A percentile compares a stretch with the other conserved stretches of the same genome.
These are phyloP conservation scores for Lophura nycthemera DNA, from an alignment of 2,113 vertebrate genomes.

Conservation along the genomic window DNA sequence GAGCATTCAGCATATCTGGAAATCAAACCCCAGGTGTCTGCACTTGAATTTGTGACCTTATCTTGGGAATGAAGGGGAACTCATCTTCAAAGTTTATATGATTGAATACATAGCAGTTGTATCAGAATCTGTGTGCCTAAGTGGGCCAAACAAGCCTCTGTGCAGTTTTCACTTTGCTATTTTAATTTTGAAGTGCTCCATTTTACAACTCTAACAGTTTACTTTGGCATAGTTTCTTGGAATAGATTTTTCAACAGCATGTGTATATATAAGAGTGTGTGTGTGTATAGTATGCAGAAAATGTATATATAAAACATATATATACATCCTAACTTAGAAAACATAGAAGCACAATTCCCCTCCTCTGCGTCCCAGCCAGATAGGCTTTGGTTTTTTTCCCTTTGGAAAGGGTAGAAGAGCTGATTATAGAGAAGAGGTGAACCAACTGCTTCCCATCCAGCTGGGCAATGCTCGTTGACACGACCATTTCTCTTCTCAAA, in stretches of 20 bases:
- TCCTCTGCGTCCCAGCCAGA: background rate
- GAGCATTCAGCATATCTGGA: background rate
- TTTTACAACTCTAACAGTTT: background rate
- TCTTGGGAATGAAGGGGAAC: background rate
- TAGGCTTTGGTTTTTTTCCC: background rate
- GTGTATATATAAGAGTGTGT: rapidly evolving
- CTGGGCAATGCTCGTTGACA: rapidly evolving
- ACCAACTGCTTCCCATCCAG: background rate
- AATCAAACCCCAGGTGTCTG: background rate
- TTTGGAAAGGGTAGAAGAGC: background rate
- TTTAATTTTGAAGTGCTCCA: background rate
- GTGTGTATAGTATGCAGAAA: background rate
- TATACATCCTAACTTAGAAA: background rate
- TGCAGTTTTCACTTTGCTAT: background rate
- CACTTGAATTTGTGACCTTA: background rate
- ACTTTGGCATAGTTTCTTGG: background rate
- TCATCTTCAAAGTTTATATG: background rate
- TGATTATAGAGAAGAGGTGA: background rate
- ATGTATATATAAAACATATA: background rate
- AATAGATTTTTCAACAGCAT: background rate
- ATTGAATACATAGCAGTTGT: background rate
- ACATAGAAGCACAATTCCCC: background rate
- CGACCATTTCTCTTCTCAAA: background rate
- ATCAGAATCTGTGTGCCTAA: background rate
- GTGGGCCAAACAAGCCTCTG: background rate